These are phyloP conservation scores for Quadriops clusia DNA, from an alignment of 2,888 invertebrate genomes.

Conservation along the genomic window DNA sequence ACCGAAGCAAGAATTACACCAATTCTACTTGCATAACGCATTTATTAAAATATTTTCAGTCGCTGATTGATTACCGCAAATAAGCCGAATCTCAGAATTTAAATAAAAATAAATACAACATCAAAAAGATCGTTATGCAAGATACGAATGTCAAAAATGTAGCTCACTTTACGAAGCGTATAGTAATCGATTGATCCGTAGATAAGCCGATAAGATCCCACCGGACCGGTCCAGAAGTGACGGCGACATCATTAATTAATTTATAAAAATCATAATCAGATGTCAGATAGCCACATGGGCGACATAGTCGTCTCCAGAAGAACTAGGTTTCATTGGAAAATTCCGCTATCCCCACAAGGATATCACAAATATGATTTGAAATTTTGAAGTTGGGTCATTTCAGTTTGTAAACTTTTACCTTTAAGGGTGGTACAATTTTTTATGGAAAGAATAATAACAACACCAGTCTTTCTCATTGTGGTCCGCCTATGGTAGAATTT, in stretches of 20 bases:
- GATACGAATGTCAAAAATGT: constrained; percentile 16
- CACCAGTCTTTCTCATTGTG: too few relatives aligned
- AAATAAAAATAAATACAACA: constrained; percentile 12
- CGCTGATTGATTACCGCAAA: constrained; percentile 12
- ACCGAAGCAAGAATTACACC: too few relatives aligned
- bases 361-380: too few relatives aligned
- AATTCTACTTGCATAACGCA: neutral
- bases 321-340: too few relatives aligned
- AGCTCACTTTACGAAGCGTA: constrained; percentile 15
- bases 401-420: too few relatives aligned
- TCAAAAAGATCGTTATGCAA: constrained; percentile 13
- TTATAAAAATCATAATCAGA: constrained; percentile 18
- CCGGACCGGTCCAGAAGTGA: constrained; percentile 16
- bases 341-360: too few relatives aligned
- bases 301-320: too few relatives aligned
- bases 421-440: too few relatives aligned
- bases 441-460: too few relatives aligned
- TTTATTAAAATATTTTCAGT: neutral
- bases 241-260: constrained; percentile 18
- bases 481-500: too few relatives aligned
- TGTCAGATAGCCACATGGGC: constrained; percentile 14
- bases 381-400: too few relatives aligned
- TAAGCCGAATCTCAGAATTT: constrained; percentile 10
- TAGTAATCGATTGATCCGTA: constrained; percentile 14
- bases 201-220: constrained; percentile 15